A percentile compares a stretch with the other conserved stretches of the same genome.
These are phyloP conservation scores for Caenorhabditis sp. DNA, from an alignment of 2,888 invertebrate genomes.

Conservation along the genomic window DNA sequence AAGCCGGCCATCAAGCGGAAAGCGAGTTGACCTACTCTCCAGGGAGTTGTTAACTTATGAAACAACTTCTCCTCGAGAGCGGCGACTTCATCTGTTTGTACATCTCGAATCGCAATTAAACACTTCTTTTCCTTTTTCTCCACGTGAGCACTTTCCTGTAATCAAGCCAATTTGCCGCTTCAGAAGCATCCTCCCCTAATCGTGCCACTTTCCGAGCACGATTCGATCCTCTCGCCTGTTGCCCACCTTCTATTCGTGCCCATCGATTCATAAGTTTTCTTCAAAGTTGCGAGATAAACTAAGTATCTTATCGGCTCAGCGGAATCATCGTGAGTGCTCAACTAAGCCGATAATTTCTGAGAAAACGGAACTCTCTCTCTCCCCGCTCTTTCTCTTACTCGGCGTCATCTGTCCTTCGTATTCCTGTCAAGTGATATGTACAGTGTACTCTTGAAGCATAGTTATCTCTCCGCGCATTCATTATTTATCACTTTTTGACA, in stretches of 20 bases:
- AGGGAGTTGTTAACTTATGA: conserved; percentile 58
- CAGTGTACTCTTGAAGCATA: neutral
- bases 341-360: no score
- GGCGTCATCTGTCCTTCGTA: no score
- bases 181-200: conserved; percentile 2
- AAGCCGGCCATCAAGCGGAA: conserved; percentile 24
- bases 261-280: no score
- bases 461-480: conserved; percentile 20
- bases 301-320: no score
- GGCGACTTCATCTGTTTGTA: conserved; percentile 52
- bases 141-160: neutral
- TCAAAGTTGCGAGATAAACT: no score
- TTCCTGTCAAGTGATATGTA: no score
- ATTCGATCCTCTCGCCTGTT: neutral
- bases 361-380: neutral
- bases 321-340: no score
- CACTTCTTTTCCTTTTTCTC: neutral
- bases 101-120: conserved; percentile 40
- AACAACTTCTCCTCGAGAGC: conserved; percentile 40
- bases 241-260: neutral
- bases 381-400: neutral
- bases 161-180: conserved; percentile 17
- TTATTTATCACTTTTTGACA: conserved; percentile 45
- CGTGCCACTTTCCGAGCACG: neutral
- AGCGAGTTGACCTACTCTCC: conserved; percentile 42